Percentiles rank a stretch among this genome's conserved stretches.
Conservation (phyloP, 2,113 vertebrate species). For the Aleadryas rufinucha region DNA sequence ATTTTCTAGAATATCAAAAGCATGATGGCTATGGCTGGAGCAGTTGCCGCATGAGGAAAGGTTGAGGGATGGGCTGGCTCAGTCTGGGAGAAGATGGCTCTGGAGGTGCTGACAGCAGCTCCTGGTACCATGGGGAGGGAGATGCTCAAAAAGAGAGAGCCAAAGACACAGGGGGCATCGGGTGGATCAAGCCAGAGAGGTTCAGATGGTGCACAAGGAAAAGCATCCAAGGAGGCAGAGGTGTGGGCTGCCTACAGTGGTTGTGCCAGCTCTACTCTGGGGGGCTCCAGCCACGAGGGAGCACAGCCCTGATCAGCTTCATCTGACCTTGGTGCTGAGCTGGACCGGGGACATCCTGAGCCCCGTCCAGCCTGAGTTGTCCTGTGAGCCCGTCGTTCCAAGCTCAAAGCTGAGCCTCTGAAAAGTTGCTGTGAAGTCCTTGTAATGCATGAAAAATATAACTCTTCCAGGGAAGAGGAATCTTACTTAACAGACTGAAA, state of each 20-base stretch:
- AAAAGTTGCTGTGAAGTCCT: background rate
- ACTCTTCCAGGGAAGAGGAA: background rate
- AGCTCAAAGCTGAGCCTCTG: background rate
- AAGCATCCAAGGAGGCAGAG: background rate
- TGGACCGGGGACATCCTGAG: background rate
- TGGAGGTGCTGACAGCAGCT: background rate
- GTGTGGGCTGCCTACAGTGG: background rate
- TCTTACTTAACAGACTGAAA: background rate
- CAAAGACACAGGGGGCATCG: background rate
- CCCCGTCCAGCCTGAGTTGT: accelerated
- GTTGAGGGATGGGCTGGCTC: background rate
- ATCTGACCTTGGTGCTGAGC: background rate
- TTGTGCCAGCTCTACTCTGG: background rate
- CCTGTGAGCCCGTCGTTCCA: accelerated
- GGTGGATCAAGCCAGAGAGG: background rate
- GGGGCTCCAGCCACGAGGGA: background rate
- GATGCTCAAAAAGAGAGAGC: background rate
- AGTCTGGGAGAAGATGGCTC: background rate
- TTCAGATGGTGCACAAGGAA: background rate
- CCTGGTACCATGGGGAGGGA: accelerated
- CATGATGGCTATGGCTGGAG: background rate
- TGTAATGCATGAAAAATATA: background rate
- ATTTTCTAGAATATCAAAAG: background rate
- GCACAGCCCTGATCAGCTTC: background rate
- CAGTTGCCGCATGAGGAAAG: accelerated